Base-by-base conservation (phyloP, 2,888 invertebrate genomes). In the Congeria kusceri region DNA sequence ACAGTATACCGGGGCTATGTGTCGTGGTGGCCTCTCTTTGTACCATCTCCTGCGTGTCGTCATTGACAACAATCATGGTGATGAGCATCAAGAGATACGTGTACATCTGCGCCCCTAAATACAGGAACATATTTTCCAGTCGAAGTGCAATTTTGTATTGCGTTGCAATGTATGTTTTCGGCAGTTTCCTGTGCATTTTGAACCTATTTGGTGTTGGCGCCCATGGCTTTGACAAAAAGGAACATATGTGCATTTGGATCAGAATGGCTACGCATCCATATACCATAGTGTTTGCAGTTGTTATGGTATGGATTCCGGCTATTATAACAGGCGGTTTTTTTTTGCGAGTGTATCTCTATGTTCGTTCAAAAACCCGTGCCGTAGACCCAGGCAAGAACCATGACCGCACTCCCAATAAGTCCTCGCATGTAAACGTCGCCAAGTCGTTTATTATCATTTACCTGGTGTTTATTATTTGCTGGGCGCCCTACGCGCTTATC, bases 11-110 rank as follows among this genome's bases (percentile, higher is more conserved):
- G 9, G 80, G 83, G 15, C 66, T 90, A 18, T 90, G 90, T 76
- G 81, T 81, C 25, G 68, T 76, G 0, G 74, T 90, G 18, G 90
- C 83, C 18, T 83, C 75, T 49, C n/a, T 89, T 20, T 90, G 89
- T 71, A 87, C 89, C n/a, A 85, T 87, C 29, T 82, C 87, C 47
- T 90, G 90, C 63, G 78, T 90, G 27, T 71, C 77, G 5, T 90
- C 90, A 7, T 75, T 90, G 39, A 82, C 88, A 56, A 86, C 86
- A n/a, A 89, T 90, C 15, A 84, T 87, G 18, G 62, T 77, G 25
- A 84, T 90, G 78, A 87, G 88, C 70, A 68, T 85, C 75, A 90
- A 89, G 76, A 75, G 90, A 23, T 90, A 88, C 69, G 67, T 90
- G 64, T 80, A 80, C 71, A 88, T 90, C 29, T 88, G 88, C 58